phyloP scores from a whole-genome alignment of 2,797 vertebrate genomes.

The Enteromius thamalakanensis region DNA sequence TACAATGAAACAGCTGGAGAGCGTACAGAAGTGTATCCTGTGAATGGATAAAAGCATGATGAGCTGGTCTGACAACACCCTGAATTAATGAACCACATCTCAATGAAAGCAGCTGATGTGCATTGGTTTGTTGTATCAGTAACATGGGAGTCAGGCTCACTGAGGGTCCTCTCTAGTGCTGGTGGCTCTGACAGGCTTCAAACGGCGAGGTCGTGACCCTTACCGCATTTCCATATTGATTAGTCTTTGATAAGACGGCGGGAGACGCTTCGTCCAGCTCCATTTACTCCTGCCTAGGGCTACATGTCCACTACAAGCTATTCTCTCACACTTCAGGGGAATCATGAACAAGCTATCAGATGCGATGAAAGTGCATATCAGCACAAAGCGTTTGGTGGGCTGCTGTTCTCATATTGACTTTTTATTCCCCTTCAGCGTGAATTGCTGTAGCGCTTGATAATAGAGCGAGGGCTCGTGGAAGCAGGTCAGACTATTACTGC shows the following conservation, averaged over 20 bases:
- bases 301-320: slow-evolving; percentile 53
- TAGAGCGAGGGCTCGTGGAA: slow-evolving; percentile 41
- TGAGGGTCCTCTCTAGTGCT: slow-evolving; percentile 4
- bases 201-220: slow-evolving; percentile 46
- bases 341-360: slow-evolving; percentile 64
- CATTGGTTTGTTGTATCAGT: background rate
- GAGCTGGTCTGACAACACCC: background rate
- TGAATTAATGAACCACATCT: background rate
- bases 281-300: slow-evolving; percentile 49
- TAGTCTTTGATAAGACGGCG: slow-evolving; percentile 51
- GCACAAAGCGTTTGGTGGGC: slow-evolving; percentile 58
- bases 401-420: slow-evolving; percentile 58
- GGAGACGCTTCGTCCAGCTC: slow-evolving; percentile 21
- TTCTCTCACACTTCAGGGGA: slow-evolving; percentile 52
- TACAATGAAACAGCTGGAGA: background rate
- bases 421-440: slow-evolving; percentile 52
- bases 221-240: slow-evolving; percentile 57
- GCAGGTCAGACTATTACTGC: slow-evolving; percentile 57
- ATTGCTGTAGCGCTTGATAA: slow-evolving; percentile 55
- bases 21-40: background rate
- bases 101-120: background rate
- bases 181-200: slow-evolving; percentile 34
- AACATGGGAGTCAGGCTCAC: background rate
- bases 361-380: slow-evolving; percentile 59
- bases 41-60: background rate